phyloP scores from a whole-genome alignment of 2,113 vertebrate species.

The Chaetorhynchus papuensis region DNA sequence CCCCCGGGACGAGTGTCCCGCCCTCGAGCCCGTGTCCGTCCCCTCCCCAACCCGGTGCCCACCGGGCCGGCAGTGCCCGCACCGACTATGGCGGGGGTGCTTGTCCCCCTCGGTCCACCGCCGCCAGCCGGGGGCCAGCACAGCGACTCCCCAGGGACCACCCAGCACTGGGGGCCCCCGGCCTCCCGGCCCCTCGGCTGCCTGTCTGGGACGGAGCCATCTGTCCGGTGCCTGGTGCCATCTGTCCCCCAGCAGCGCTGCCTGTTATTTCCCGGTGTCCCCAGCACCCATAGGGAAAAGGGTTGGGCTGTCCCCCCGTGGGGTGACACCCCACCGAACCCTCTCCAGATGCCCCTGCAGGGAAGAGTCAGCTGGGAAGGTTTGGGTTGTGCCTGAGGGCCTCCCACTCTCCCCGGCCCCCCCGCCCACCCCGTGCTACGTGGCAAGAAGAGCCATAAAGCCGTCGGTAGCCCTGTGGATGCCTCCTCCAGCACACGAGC shows the following conservation, averaged over 20 bases:
- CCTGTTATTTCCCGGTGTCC: not conserved
- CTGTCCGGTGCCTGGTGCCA: not conserved
- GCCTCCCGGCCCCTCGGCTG: not conserved
- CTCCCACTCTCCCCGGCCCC: fast-evolving
- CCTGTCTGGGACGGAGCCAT: not conserved
- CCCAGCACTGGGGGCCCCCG: not conserved
- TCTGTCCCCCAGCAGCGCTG: not conserved
- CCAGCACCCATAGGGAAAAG: not conserved
- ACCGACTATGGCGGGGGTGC: not conserved
- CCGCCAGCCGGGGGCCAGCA: not conserved
- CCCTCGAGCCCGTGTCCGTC: not conserved
- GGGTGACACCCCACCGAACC: not conserved
- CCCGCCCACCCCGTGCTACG: fast-evolving
- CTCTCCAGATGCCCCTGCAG: not conserved
- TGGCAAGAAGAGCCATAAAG: not conserved
- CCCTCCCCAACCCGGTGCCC: not conserved
- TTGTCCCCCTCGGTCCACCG: not conserved
- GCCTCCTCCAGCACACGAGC: fast-evolving
- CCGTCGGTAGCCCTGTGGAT: fast-evolving
- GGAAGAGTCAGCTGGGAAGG: not conserved
- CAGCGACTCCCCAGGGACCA: not conserved
- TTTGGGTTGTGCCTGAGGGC: not conserved
- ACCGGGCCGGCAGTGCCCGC: no score
- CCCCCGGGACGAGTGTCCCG: not conserved
- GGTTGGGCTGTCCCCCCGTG: not conserved